Evolutionary conservation across 2,797 vertebrate species (phyloP).

Genomic region (Chaenodraco wilsoni): DNA sequence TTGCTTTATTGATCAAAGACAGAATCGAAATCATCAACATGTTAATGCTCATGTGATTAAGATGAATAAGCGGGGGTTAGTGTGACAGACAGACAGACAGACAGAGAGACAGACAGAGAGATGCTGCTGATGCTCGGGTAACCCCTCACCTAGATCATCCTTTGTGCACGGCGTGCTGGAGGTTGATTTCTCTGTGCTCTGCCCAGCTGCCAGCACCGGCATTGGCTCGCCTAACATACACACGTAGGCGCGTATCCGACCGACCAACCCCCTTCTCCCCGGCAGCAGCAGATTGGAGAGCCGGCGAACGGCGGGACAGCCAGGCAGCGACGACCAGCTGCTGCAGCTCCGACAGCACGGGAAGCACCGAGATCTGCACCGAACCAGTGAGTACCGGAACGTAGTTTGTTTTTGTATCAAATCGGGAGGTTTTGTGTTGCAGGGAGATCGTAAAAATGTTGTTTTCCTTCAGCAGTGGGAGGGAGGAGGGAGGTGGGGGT

Average conservation of each 20-base stretch:
- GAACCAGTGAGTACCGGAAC: constrained; percentile 35
- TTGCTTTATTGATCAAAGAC: not conserved
- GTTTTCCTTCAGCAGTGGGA: constrained; percentile 39
- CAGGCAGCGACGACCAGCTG: constrained; percentile 40
- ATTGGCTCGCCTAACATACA: constrained; percentile 69
- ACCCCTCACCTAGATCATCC: constrained; percentile 77
- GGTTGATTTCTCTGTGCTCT: constrained; percentile 55
- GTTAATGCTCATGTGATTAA: constrained; percentile 19
- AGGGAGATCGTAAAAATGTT: not conserved
- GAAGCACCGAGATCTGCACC: constrained; percentile 18
- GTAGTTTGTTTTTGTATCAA: not conserved
- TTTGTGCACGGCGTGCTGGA: constrained; percentile 53
- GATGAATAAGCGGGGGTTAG: not conserved
- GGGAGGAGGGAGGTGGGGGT: constrained; percentile 11
- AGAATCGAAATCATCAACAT: constrained; percentile 5
- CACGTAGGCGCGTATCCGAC: constrained; percentile 75
- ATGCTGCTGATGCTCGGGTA: constrained; percentile 57
- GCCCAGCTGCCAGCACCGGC: constrained; percentile 78
- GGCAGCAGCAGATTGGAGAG: constrained; percentile 59
- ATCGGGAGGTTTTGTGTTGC: not conserved
- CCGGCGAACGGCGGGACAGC: constrained; percentile 70
- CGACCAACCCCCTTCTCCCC: constrained; percentile 62
- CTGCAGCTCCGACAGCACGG: constrained; percentile 44
- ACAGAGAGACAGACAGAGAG: constrained; percentile 13
- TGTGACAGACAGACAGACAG: not conserved